Base-by-base conservation (phyloP, 2,888 invertebrate genomes). In the Exephanes ischioxanthus region DNA sequence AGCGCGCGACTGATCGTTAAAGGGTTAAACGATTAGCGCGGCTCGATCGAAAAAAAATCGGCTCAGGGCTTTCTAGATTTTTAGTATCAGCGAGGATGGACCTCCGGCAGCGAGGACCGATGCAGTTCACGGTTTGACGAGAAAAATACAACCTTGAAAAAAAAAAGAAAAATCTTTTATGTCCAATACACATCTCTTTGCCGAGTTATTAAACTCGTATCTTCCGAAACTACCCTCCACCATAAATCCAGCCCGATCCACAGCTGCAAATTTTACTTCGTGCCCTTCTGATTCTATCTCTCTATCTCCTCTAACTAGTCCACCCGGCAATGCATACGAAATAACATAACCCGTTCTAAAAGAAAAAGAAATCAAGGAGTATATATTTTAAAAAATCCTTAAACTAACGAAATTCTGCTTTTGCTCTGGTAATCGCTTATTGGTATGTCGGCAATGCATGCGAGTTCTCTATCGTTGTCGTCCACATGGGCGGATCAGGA, bases 351-450 rank as follows among this genome's bases (percentile, higher is more conserved):
- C 85, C 79, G 86, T 83, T 87, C 86, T n/a, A 67, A n/a, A n/a
- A 66, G 3, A 30, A 30, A 41, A 71, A 45, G 33, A 55, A 63
- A 67, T 70, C 5, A n/a, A 75, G 14, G 22, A 80, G 71, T 66
- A 55, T 63, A 66, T 63, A 16, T 66, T 11, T 33, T 58, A 33
- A 63, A 77, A 86, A 83, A 83, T 87, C 83, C 84, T 83, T 76
- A 75, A 87, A 88, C 86, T 89, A 86, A 90, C 87, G 87, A 90
- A 90, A 92, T 92, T 93, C 93, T 93, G 94, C 94, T 94, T 94
- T 93, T 94, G 94, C 94, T 94, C 94, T 94, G 94, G 94, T 94
- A 94, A 93, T 92, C 92, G 93, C 94, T 94, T 94, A 91, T 90
- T 93, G 93, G 93, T 93, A 92, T 93, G 93, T 93, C 92, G 90